Evolutionary conservation across 2,888 invertebrate species (phyloP), one percentile per base, ranked within the genome.

Genomic region (Neria commutata): DNA sequence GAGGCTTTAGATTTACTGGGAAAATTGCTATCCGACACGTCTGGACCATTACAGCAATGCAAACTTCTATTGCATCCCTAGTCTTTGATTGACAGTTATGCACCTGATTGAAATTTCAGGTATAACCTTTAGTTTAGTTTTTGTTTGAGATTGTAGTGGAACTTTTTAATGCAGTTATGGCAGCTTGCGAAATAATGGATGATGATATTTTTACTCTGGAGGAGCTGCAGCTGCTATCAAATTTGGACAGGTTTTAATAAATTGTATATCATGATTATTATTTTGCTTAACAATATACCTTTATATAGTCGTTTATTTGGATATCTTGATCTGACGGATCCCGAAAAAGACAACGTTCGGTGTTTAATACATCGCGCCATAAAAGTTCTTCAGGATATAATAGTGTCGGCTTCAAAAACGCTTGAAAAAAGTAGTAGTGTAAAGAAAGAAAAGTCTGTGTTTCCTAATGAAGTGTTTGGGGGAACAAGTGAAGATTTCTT

Each of bases 171-270:
- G n/a, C n/a, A n/a, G n/a, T n/a, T n/a, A n/a, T n/a, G n/a, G n/a
- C n/a, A n/a, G n/a, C n/a, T n/a, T n/a, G n/a, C n/a, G n/a, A n/a
- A n/a, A n/a, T n/a, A n/a, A n/a, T n/a, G n/a, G n/a, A n/a, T n/a
- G 46, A 48, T 25, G 52, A 54, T 11, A 56, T 42, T 47, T 66
- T 91, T 83, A 91, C 91, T 81, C 89, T 90, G 67, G 91, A 91
- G 80, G 93, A 94, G 83, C 84, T 94, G 73, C 91, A 92, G 85
- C 88, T 91, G 80, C 86, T 94, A 73, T 91, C 92, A 58, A 92
- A 93, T 81, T 86, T 94, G 81, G 93, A 94, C 85, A 93, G 94
- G 94, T 92, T 49, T 63, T 24, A 19, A 17, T 40, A 33, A 48
- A 48, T 17, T 26, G 8, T 26, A 11, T 19, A 21, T 19, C 34